Conservation (phyloP, 1,140 invertebrate species). For the Temnothorax longispinosus region DNA sequence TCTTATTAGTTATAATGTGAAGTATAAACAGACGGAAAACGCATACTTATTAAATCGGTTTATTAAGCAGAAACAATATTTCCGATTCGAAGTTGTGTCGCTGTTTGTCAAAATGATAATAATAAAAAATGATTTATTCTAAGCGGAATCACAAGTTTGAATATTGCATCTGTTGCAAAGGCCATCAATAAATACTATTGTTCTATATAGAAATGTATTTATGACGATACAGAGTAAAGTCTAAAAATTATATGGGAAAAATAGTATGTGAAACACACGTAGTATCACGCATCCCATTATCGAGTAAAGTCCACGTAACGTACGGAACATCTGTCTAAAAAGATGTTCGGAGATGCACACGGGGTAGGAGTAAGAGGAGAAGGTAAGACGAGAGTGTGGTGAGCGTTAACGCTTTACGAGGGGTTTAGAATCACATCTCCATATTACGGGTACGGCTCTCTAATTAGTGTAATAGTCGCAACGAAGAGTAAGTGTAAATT, state of each 20-base stretch:
- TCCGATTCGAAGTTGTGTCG: constrained; percentile 56
- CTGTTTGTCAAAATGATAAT: constrained; percentile 63
- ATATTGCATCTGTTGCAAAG: constrained; percentile 62
- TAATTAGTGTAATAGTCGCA: constrained; percentile 49
- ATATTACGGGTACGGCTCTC: constrained; percentile 17
- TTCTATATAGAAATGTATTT: constrained; percentile 74
- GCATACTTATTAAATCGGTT: constrained; percentile 69
- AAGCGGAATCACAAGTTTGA: constrained; percentile 66
- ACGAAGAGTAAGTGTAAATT: constrained; percentile 44
- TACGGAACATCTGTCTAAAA: constrained; percentile 14
- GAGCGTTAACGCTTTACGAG: constrained; percentile 31
- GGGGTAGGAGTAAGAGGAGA: background rate
- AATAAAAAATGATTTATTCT: constrained; percentile 67
- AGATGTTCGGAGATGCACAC: background rate
- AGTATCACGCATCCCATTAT: constrained; percentile 55
- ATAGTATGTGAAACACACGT: constrained; percentile 53
- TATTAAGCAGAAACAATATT: constrained; percentile 70
- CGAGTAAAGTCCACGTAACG: constrained; percentile 14
- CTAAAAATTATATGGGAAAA: constrained; percentile 66
- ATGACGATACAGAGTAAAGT: constrained; percentile 68
- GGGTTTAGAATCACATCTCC: constrained; percentile 52
- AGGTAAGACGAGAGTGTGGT: constrained; percentile 13
- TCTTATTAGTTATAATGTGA: constrained; percentile 56
- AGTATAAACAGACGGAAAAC: constrained; percentile 56
- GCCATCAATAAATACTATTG: constrained; percentile 73